Base-by-base conservation (phyloP, 1,140 invertebrate species). In the Bathynomus jamesi region DNA sequence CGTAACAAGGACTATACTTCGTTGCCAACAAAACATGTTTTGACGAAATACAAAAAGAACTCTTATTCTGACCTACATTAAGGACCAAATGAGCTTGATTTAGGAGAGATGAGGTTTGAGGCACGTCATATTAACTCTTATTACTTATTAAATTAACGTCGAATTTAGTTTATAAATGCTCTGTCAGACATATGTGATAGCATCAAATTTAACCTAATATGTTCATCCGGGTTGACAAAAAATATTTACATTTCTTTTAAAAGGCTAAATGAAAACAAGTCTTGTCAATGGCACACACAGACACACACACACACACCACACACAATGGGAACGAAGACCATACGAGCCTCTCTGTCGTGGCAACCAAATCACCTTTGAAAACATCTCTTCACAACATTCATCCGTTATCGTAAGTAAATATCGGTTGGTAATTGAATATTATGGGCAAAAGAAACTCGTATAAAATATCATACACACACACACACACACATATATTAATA, bases 201-300 rank as follows among this genome's bases (percentile, higher is more conserved):
- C 40, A 53, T 53, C 40, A 53, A 5, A 53, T 53, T 53, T 53
- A 53, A 17, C 40, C 40, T 53, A 53, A 53, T 53, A 53, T 53
- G 13, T 53, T 53, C 40, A 53, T 53, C 40, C 2, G 5, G 40
- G 40, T 53, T 53, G 40, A 53, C 40, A 53, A 53, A 53, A 53
- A 53, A 53, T 53, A 53, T 53, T 53, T 53, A 53, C 40, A 53
- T 53, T 53, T 53, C 40, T 53, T 53, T 53, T 53, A 53, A n/a
- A n/a, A n/a, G n/a, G n/a, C n/a, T n/a, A n/a, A n/a, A n/a, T n/a
- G n/a, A n/a, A n/a, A n/a, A n/a, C n/a, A n/a, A n/a, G n/a, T n/a
- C n/a, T n/a, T n/a, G n/a, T n/a, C n/a, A n/a, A n/a, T n/a, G n/a
- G n/a, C n/a, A n/a, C n/a, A n/a, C n/a, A n/a, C n/a, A n/a, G n/a